These are phyloP conservation scores for Laupala kohalensis DNA, from an alignment of 1,140 invertebrate species.

Conservation along the genomic window DNA sequence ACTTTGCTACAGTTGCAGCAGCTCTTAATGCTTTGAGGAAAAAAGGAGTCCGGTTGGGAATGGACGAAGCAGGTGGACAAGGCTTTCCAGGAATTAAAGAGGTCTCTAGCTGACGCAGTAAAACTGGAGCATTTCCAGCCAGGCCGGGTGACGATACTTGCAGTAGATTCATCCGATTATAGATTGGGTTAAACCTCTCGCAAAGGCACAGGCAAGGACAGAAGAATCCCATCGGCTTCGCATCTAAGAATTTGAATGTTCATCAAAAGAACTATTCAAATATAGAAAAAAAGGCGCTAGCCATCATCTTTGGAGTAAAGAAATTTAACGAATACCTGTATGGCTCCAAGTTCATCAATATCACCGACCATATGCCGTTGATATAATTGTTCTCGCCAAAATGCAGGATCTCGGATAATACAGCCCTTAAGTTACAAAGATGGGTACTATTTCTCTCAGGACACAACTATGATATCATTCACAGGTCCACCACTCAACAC, in stretches of 20 bases:
- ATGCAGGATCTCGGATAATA: neutral
- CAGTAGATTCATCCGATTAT: neutral
- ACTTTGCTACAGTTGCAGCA: neutral
- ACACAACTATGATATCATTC: constrained; percentile 14
- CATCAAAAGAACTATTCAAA: constrained; percentile 1
- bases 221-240: neutral
- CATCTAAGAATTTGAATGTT: neutral
- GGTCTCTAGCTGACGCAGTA: neutral
- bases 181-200: neutral
- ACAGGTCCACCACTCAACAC: constrained; percentile 11
- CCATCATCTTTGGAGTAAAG: neutral
- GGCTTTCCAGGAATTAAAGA: neutral
- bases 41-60: neutral
- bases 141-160: neutral
- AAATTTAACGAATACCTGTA: neutral
- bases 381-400: neutral
- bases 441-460: constrained; percentile 17
- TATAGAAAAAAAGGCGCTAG: neutral
- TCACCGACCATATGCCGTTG: neutral
- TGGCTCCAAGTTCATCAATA: neutral
- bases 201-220: neutral
- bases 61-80: neutral
- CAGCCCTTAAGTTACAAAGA: neutral
- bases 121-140: neutral
- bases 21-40: neutral